Conservation (phyloP, 2,797 vertebrate species). For the Lepilemur ruficaudatus region DNA sequence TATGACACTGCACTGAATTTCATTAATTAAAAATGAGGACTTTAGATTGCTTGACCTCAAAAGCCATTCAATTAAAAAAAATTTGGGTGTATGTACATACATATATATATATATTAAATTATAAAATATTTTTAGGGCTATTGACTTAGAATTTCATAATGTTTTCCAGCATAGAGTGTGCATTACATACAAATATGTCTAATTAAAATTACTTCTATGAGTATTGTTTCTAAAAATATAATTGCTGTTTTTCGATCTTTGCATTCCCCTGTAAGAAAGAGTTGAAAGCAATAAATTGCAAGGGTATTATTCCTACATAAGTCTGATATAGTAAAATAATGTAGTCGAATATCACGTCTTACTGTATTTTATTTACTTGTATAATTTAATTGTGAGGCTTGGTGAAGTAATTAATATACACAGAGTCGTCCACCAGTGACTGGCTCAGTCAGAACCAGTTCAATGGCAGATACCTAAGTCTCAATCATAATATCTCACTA, state of each 20-base stretch:
- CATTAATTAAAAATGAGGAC: neutral
- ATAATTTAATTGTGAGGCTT: neutral
- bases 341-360: neutral
- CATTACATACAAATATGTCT: neutral
- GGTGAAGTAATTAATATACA: neutral
- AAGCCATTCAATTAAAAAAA: neutral
- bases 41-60: neutral
- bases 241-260: neutral
- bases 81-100: accelerated
- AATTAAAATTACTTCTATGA: neutral
- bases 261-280: neutral
- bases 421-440: neutral
- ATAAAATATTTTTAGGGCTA: neutral
- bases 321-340: neutral
- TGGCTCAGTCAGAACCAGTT: neutral
- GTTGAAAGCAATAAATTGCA: neutral
- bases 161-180: neutral
- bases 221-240: neutral
- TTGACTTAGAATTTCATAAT: neutral
- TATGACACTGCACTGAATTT: neutral
- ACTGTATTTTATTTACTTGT: neutral
- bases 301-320: neutral
- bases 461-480: neutral
- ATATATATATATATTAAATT: neutral
- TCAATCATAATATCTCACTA: neutral